Percentiles rank a stretch among this genome's conserved stretches.
Evolutionary conservation across 2,888 invertebrate species (phyloP).

Genomic region (Calameuta idolon): DNA sequence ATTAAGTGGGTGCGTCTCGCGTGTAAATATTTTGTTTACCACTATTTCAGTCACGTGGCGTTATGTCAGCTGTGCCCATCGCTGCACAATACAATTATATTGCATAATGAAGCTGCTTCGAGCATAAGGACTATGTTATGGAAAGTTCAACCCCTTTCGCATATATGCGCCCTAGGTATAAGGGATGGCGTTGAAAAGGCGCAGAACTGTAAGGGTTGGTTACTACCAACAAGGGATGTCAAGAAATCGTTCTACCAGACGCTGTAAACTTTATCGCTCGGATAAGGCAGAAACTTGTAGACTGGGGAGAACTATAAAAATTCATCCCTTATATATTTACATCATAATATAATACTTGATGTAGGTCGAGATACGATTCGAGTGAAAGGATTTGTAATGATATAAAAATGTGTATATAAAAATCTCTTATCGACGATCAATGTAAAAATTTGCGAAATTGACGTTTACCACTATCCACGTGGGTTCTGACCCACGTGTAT

Average conservation of each 20-base stretch:
- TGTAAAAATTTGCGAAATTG: background rate
- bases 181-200: background rate
- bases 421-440: background rate
- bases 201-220: background rate
- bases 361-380: background rate
- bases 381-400: background rate
- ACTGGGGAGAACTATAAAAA: conserved; percentile 55
- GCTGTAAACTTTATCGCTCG: conserved; percentile 59
- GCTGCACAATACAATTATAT: background rate
- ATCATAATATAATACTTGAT: conserved; percentile 46
- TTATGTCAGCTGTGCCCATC: background rate
- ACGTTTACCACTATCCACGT: background rate
- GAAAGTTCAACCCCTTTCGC: background rate
- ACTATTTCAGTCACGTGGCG: background rate
- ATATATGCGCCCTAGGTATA: background rate
- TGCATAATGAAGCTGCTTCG: background rate
- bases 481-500: background rate
- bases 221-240: background rate
- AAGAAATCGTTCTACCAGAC: conserved; percentile 39
- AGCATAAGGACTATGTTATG: background rate
- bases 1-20: background rate
- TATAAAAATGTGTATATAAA: background rate
- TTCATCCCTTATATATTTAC: conserved; percentile 57
- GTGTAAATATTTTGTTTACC: background rate
- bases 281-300: conserved; percentile 55